These are phyloP conservation scores for Nephrotoma appendiculata DNA, from an alignment of 2,888 invertebrate genomes.

Conservation along the genomic window DNA sequence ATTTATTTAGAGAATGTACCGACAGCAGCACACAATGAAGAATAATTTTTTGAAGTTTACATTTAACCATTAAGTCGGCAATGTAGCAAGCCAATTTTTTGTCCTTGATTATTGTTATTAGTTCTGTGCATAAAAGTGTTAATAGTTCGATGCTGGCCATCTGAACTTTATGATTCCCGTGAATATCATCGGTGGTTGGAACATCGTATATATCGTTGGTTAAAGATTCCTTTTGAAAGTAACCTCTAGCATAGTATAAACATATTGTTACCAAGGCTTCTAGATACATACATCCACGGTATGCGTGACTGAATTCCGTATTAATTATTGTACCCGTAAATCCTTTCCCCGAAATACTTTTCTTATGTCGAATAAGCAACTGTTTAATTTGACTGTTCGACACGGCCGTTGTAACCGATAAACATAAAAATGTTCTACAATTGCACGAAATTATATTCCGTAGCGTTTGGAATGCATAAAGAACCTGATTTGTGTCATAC, in stretches of 20 bases:
- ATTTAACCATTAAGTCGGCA: constrained; percentile 54
- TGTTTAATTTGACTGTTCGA: constrained; percentile 38
- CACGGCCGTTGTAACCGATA: constrained; percentile 59
- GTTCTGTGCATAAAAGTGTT: constrained; percentile 52
- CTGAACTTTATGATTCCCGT: constrained; percentile 64
- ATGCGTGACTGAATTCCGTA: constrained; percentile 50
- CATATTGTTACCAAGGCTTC: constrained; percentile 63
- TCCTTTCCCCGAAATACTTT: constrained; percentile 58
- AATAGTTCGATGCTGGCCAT: constrained; percentile 60
- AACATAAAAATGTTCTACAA: constrained; percentile 56
- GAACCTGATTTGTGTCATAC: constrained; percentile 55
- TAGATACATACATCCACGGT: constrained; percentile 64
- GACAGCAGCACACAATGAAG: constrained; percentile 67
- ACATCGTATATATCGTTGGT: constrained; percentile 35
- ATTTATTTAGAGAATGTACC: constrained; percentile 41
- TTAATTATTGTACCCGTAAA: constrained; percentile 45
- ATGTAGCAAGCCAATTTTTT: constrained; percentile 64
- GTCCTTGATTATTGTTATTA: constrained; percentile 57
- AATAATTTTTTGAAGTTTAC: constrained; percentile 71
- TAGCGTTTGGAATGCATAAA: constrained; percentile 61
- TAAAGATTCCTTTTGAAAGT: constrained; percentile 30
- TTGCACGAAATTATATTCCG: constrained; percentile 55
- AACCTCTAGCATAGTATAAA: constrained; percentile 67
- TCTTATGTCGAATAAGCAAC: constrained; percentile 55
- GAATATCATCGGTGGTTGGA: constrained; percentile 50